These are phyloP conservation scores for Gasteruption jaculator DNA, from an alignment of 2,888 invertebrate genomes.

Conservation along the genomic window DNA sequence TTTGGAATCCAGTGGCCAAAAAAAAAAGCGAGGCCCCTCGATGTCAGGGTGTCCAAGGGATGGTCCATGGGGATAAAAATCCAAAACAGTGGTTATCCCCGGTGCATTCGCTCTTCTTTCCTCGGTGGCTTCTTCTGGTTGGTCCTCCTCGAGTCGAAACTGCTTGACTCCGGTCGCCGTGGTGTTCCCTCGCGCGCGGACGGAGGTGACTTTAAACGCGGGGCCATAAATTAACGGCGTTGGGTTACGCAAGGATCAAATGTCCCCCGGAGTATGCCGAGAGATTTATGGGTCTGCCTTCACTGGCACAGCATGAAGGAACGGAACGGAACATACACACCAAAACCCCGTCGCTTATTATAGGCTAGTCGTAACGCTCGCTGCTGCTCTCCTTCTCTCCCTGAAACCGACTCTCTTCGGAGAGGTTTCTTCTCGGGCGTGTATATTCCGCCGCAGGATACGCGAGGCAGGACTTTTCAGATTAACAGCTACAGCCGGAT, in stretches of 20 bases:
- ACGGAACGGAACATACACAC: slow-evolving; percentile 44
- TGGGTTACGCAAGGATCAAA: slow-evolving; percentile 54
- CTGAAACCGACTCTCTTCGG: slow-evolving; percentile 23
- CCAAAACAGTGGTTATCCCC: no score
- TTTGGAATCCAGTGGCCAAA: no score
- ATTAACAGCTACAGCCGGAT: slow-evolving; percentile 47
- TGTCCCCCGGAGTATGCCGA: slow-evolving; percentile 50
- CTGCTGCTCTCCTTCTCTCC: slow-evolving; percentile 22
- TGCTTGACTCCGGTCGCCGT: no score
- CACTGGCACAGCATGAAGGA: slow-evolving; percentile 46
- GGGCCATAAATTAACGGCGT: slow-evolving; percentile 53
- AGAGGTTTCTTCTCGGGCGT: slow-evolving; percentile 24
- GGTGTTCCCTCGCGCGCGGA: slow-evolving; percentile 35
- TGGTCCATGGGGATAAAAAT: no score
- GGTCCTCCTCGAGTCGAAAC: no score
- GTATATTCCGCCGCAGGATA: slow-evolving; percentile 44
- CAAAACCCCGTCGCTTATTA: slow-evolving; percentile 47
- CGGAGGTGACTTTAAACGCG: slow-evolving; percentile 51
- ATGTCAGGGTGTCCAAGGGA: no score
- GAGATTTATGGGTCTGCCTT: slow-evolving; percentile 51
- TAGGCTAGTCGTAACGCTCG: slow-evolving; percentile 43
- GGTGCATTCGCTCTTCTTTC: no score
- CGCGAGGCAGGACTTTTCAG: slow-evolving; percentile 46
- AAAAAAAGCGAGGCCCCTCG: no score
- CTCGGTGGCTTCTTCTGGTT: slow-evolving; percentile 9